phyloP scores from a whole-genome alignment of 2,797 vertebrate species.

The Halcyon leucocephala region DNA sequence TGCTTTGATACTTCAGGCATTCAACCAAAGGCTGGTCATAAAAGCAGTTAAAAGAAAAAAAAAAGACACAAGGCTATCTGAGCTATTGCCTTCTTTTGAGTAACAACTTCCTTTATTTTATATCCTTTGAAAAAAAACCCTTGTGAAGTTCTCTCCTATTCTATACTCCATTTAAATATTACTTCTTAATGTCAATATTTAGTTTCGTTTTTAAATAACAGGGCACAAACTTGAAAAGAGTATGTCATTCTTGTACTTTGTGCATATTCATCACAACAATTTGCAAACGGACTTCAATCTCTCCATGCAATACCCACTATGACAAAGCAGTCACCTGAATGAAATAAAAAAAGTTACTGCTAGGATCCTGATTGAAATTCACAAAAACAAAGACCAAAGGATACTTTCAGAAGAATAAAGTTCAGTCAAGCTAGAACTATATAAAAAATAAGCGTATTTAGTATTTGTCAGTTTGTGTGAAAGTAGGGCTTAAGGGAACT shows the following conservation, averaged over 20 bases:
- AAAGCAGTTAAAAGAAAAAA: not conserved
- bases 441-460: not conserved
- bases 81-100: not conserved
- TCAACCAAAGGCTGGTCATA: not conserved
- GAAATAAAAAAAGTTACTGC: not conserved
- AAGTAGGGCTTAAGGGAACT: not conserved
- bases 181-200: conserved; percentile 14
- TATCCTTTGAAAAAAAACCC: not conserved
- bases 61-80: not conserved
- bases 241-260: not conserved
- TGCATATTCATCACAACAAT: not conserved
- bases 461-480: not conserved
- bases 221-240: not conserved
- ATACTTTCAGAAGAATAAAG: not conserved
- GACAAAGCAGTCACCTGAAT: not conserved
- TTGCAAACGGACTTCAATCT: not conserved
- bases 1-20: conserved; percentile 5
- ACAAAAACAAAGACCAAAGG: not conserved
- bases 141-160: not conserved
- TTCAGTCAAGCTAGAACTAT: not conserved
- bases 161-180: not conserved
- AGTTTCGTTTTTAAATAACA: not conserved
- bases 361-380: not conserved
- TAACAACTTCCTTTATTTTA: not conserved
- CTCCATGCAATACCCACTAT: not conserved